Conservation (phyloP, 35 echinoderm and acorn worm species). For the Hemicentrotus pulcherrimus region DNA sequence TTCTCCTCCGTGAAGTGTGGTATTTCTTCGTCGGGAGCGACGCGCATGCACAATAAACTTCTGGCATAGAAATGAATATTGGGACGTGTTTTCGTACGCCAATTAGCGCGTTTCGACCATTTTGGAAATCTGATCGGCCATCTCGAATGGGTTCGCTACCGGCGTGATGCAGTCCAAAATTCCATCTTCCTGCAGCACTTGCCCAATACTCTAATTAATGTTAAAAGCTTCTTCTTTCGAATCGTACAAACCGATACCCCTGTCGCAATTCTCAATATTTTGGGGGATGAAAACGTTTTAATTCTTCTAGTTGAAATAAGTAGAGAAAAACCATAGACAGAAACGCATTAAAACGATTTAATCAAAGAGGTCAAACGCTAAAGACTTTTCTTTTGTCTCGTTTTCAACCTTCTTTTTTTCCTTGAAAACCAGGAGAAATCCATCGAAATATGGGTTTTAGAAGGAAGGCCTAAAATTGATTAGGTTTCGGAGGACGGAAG, state of each 20-base stretch:
- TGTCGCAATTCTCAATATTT: slow-evolving; percentile 32
- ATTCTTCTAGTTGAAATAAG: neutral
- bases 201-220: slow-evolving; percentile 45
- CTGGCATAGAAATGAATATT: neutral
- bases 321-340: neutral
- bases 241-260: slow-evolving; percentile 28
- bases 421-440: neutral
- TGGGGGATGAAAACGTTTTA: neutral
- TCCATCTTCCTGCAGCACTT: slow-evolving; percentile 26
- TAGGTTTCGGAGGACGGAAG: neutral
- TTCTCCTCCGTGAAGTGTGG: neutral
- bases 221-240: slow-evolving; percentile 43
- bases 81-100: slow-evolving; percentile 13
- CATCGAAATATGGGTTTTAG: neutral
- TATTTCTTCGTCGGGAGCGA: neutral
- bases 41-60: slow-evolving; percentile 33
- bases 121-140: slow-evolving; percentile 43
- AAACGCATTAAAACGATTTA: neutral
- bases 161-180: slow-evolving; percentile 31
- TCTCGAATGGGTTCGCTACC: slow-evolving; percentile 47
- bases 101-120: slow-evolving; percentile 54
- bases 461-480: slow-evolving; percentile 15
- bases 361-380: neutral
- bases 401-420: neutral
- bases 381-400: neutral